Conservation (phyloP, 2,113 vertebrate genomes). For the Channa maculata region DNA sequence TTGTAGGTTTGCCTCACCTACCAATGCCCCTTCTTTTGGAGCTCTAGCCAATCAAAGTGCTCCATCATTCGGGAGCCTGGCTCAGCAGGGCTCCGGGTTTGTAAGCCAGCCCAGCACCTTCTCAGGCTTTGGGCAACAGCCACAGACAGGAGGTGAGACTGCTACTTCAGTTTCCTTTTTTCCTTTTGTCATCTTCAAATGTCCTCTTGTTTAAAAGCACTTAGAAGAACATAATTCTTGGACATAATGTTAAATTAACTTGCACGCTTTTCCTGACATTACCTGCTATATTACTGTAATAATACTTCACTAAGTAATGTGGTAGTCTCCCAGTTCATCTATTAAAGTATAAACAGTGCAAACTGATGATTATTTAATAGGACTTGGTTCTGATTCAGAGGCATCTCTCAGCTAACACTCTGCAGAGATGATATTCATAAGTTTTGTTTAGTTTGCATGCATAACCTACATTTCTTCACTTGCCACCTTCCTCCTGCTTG, state of each 20-base stretch:
- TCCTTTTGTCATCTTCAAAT: constrained; percentile 6
- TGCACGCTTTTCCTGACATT: too few species aligned
- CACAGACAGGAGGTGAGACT: constrained; percentile 72
- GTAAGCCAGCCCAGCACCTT: constrained; percentile 87
- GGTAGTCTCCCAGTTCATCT: neutral
- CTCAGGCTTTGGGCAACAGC: constrained; percentile 87
- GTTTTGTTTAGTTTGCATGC: neutral
- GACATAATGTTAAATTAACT: too few species aligned
- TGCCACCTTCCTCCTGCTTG: neutral
- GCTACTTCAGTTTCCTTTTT: constrained; percentile 10
- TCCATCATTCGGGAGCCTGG: constrained; percentile 88
- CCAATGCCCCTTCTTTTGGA: constrained; percentile 86
- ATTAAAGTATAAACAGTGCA: neutral
- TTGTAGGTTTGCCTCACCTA: constrained; percentile 88
- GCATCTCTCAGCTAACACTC: neutral
- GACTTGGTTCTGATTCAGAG: neutral
- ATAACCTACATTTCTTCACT: neutral
- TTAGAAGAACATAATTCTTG: too few species aligned
- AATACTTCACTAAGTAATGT: too few species aligned
- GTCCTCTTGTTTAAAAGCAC: neutral
- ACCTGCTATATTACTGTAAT: too few species aligned
- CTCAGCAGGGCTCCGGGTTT: constrained; percentile 87
- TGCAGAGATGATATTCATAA: neutral
- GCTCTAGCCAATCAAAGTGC: constrained; percentile 87
- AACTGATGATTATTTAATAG: neutral